Evolutionary conservation across 2,797 vertebrate species (phyloP).

Genomic region (Echeneis naucrates): DNA sequence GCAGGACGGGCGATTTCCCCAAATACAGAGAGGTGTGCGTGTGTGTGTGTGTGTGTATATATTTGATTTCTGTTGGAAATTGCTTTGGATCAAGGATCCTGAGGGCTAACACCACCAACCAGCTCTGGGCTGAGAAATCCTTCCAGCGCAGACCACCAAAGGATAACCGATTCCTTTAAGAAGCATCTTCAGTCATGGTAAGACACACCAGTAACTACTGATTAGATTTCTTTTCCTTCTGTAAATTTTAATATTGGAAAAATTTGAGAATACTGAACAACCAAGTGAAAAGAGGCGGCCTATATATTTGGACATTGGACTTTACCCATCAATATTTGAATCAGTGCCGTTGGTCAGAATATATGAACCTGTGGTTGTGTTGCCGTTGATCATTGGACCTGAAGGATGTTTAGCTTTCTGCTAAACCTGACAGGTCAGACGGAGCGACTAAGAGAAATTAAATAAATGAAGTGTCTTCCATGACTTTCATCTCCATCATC

Average conservation of each 20-base stretch:
- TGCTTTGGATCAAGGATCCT: no score
- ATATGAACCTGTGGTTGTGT: no score
- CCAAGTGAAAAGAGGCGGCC: not conserved
- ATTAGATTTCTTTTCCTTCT: no score
- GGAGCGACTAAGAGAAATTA: not conserved
- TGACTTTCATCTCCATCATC: constrained; percentile 4
- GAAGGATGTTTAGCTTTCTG: constrained; percentile 1
- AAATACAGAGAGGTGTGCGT: no score
- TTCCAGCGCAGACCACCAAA: constrained; percentile 8
- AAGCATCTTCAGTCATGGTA: constrained; percentile 1
- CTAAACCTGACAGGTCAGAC: not conserved
- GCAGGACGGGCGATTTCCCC: not conserved
- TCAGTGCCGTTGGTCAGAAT: no score
- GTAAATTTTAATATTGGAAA: no score
- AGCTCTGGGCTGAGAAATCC: constrained; percentile 5
- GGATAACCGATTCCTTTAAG: constrained; percentile 1
- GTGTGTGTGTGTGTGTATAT: no score
- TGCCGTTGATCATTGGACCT: constrained; percentile 2
- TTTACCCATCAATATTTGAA: no score
- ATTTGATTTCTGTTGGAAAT: no score
- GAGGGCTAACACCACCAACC: not conserved
- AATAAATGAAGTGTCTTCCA: not conserved
- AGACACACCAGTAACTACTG: not conserved
- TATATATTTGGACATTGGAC: not conserved
- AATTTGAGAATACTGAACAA: not conserved